These are phyloP conservation scores for Sialia sialis DNA, from an alignment of 2,113 vertebrate genomes.

Conservation along the genomic window DNA sequence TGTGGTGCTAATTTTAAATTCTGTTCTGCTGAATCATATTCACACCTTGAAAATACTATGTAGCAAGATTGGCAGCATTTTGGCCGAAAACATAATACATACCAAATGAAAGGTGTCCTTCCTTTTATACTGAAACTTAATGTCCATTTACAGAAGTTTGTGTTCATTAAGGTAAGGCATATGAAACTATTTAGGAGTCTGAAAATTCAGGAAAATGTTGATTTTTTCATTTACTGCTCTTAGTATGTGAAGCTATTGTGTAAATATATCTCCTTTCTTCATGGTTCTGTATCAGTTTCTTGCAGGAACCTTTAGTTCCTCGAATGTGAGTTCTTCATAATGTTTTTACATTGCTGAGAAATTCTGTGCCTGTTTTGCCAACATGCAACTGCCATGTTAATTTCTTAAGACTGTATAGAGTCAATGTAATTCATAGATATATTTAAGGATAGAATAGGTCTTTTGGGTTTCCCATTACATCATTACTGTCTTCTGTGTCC, in stretches of 20 bases:
- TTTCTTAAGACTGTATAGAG: not conserved
- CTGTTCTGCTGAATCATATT: not conserved
- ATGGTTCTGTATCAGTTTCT: not conserved
- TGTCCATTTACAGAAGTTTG: not conserved
- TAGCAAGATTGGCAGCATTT: not conserved
- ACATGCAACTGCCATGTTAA: not conserved
- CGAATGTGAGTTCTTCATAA: not conserved
- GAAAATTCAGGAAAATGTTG: not conserved
- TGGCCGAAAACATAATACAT: not conserved
- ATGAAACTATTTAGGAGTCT: not conserved
- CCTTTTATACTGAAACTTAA: not conserved
- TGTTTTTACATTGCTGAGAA: not conserved
- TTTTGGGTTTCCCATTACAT: not conserved
- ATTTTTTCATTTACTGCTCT: not conserved
- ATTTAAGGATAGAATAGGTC: not conserved
- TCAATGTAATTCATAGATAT: not conserved
- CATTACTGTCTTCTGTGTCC: not conserved
- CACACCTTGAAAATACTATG: not conserved
- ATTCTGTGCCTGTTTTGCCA: not conserved
- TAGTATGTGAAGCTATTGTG: not conserved
- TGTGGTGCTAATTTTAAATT: not conserved
- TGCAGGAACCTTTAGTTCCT: not conserved
- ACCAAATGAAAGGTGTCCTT: not conserved
- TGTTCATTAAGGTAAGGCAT: not conserved
- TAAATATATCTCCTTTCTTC: not conserved